Base-by-base conservation (phyloP, 1,140 invertebrate genomes). In the Teleopsis dalmanni region DNA sequence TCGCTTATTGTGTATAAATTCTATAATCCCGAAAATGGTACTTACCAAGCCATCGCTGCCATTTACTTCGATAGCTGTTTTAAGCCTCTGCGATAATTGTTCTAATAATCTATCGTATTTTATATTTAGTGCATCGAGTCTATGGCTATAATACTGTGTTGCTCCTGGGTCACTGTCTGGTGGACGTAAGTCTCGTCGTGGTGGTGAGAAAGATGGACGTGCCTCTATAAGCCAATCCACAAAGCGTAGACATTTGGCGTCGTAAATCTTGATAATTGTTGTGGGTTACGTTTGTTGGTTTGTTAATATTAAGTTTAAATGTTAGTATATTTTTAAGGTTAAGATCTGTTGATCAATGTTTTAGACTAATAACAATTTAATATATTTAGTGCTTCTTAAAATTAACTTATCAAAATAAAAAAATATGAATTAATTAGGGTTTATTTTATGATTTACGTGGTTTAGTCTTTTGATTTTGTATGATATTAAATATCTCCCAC, bases 71-170 rank as follows among this genome's bases (percentile, higher is more conserved):
- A 69, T 64, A 31, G 68, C 67, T 27, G 68, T 71, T 60, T 75
- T 73, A 49, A 82, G 57, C 55, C 82, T 75, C 50, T 81, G 83
- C 56, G 87, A 83, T 34, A 92, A 68, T 59, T 83, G 72, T 59
- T 82, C 84, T 51, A 88, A 71, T 47, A 93, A 73, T 53, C 80
- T 76, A 57, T 87, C 82, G 66, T 89, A 92, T 59, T 84, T 82
- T 48, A 80, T 80, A 72, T 94, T 94, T 54, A 95, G 75, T 33
- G 78, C 79, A 64, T 95, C 93, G 62, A 98, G 75, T 7, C 57
- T 57, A 57, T 96, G 85, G 52, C 81, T 79, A 18, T 85, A 85
- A 27, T 96, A 83, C 38, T 81, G 75, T 56, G 95, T 91, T 18
- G 90, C 86, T 6, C 68, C 68, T 42, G 67, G 67, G 57, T 71